phyloP scores from a whole-genome alignment of 92 coral and sea anemone genomes.

The Parazoanthus atlanticus region DNA sequence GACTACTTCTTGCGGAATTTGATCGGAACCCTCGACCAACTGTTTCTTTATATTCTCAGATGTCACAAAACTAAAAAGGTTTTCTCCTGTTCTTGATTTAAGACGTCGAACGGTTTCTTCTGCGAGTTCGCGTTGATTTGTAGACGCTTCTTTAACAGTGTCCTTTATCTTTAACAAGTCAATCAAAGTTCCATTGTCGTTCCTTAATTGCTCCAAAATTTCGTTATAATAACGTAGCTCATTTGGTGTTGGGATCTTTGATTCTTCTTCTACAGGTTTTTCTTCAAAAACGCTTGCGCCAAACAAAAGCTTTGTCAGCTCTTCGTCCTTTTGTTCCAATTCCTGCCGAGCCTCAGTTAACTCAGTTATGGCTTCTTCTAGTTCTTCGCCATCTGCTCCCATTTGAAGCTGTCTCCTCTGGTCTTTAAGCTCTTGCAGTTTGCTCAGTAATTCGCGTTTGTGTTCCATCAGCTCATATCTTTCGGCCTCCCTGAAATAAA shows the following conservation, averaged over 20 bases:
- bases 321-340: conserved; percentile 52
- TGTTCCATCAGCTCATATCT: conserved; percentile 34
- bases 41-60: background rate
- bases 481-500: background rate
- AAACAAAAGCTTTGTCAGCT: conserved; percentile 48
- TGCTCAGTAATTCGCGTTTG: conserved; percentile 40
- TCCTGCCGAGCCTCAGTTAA: conserved; percentile 45
- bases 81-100: conserved; percentile 63
- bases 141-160: conserved; percentile 48
- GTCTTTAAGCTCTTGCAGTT: conserved; percentile 57
- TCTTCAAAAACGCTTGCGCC: conserved; percentile 43
- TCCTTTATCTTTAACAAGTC: conserved; percentile 66
- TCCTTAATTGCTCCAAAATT: conserved; percentile 52
- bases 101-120: conserved; percentile 45
- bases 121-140: conserved; percentile 52
- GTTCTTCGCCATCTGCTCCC: conserved; percentile 69
- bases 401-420: conserved; percentile 56
- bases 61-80: conserved; percentile 43
- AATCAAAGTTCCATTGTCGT: conserved; percentile 64
- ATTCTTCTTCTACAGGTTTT: conserved; percentile 43
- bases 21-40: background rate
- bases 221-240: conserved; percentile 46
- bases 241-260: conserved; percentile 31
- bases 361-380: conserved; percentile 53
- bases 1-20: conserved; percentile 19